Percentiles rank a stretch among this genome's conserved stretches.
Conservation (phyloP, 2,113 vertebrate genomes). For the Ranitomeya variabilis region DNA sequence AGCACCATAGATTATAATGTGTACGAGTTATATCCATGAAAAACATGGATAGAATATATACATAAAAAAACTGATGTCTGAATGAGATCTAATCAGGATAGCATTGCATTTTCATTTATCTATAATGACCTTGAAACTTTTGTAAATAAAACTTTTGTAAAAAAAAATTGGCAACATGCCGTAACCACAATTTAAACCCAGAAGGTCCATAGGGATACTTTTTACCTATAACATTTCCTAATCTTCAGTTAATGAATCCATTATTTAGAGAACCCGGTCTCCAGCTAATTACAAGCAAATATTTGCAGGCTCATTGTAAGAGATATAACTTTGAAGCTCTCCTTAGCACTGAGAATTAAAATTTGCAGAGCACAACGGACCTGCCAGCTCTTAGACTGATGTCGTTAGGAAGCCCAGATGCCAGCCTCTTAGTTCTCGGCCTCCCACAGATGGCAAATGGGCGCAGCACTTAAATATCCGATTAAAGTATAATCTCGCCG, state of each 20-base stretch:
- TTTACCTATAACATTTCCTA: background rate
- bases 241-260: background rate
- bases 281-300: constrained; percentile 34
- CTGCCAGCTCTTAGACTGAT: constrained; percentile 36
- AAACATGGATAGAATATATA: no score
- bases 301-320: constrained; percentile 27
- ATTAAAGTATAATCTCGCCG: constrained; percentile 44
- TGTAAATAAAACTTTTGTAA: no score
- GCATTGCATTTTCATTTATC: no score
- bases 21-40: no score
- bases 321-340: background rate
- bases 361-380: constrained; percentile 15
- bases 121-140: no score
- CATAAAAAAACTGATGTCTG: no score
- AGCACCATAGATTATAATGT: no score
- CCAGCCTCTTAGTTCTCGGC: constrained; percentile 27
- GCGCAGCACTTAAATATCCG: constrained; percentile 38
- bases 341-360: background rate
- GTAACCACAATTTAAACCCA: background rate
- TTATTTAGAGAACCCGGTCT: constrained; percentile 3
- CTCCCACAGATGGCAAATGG: constrained; percentile 48
- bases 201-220: background rate
- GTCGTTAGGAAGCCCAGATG: constrained; percentile 42
- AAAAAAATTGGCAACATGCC: background rate
- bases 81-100: no score